Evolutionary conservation across 2,888 invertebrate species (phyloP).

Genomic region (Drosophila leonis): DNA sequence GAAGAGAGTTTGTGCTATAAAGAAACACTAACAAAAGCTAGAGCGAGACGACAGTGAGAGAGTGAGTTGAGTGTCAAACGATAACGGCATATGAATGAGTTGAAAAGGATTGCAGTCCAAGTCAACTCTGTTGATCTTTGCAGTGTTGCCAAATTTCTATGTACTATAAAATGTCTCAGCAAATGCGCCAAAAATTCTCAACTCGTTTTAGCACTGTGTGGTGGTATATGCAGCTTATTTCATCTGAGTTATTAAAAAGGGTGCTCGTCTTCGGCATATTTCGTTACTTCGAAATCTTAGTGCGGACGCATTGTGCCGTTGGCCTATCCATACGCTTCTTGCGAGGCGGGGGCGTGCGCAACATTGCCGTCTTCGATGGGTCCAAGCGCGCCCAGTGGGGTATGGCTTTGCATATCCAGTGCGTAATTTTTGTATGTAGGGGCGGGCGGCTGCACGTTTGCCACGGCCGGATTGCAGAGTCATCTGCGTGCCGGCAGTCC

Average conservation of each 20-base stretch:
- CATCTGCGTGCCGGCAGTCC: conserved; percentile 56
- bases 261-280: conserved; percentile 74
- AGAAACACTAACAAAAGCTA: background rate
- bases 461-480: conserved; percentile 55
- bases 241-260: conserved; percentile 53
- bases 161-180: background rate
- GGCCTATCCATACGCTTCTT: conserved; percentile 47
- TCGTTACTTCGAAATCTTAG: conserved; percentile 7
- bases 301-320: conserved; percentile 81
- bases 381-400: conserved; percentile 80
- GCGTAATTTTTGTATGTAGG: conserved; percentile 82
- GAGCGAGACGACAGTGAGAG: background rate
- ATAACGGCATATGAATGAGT: background rate
- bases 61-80: background rate
- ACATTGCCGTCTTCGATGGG: conserved; percentile 54
- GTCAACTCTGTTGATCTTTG: background rate
- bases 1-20: background rate
- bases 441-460: conserved; percentile 58
- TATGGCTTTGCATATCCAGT: conserved; percentile 86
- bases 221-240: background rate
- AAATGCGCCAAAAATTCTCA: conserved; percentile 35
- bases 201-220: conserved; percentile 24
- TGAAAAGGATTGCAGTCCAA: background rate
- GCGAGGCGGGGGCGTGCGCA: conserved; percentile 51
- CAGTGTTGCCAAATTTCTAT: background rate